A percentile compares a stretch with the other conserved stretches of the same genome.
Conservation (phyloP, 2,113 vertebrate genomes). For the Alces alces region DNA sequence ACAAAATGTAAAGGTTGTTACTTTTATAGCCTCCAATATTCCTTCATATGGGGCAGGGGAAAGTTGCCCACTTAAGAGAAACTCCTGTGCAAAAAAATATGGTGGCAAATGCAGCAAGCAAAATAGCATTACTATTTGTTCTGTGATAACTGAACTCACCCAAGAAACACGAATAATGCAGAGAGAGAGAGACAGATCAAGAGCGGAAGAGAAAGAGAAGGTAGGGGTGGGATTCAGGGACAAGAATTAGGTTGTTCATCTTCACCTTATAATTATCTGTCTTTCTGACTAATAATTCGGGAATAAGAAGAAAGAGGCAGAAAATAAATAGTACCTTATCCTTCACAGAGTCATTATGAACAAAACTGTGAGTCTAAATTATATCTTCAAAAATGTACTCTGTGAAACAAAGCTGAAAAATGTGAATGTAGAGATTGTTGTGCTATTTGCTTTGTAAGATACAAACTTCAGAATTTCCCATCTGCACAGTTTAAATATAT, state of each 20-base stretch:
- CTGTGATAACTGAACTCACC: background rate
- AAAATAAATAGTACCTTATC: background rate
- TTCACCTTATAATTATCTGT: conserved; percentile 67
- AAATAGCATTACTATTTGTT: conserved; percentile 1
- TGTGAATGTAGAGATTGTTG: background rate
- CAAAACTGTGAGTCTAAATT: background rate
- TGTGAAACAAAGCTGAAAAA: background rate
- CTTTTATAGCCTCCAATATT: background rate
- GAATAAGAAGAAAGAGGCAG: background rate
- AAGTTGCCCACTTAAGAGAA: background rate
- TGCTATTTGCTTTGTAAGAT: background rate
- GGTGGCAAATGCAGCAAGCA: background rate
- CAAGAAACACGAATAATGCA: conserved; percentile 65
- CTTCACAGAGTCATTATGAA: background rate
- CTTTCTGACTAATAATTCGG: conserved; percentile 57
- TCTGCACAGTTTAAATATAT: background rate
- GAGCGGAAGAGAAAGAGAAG: background rate
- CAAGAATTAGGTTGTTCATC: conserved; percentile 51
- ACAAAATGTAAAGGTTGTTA: background rate
- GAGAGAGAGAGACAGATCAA: background rate
- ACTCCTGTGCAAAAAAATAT: background rate
- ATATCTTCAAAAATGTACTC: background rate
- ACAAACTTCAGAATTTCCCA: background rate
- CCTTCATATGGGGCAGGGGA: background rate
- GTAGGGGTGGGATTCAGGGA: conserved; percentile 1